phyloP scores from a whole-genome alignment of 2,113 vertebrate genomes.

The Isichthys henryi region DNA sequence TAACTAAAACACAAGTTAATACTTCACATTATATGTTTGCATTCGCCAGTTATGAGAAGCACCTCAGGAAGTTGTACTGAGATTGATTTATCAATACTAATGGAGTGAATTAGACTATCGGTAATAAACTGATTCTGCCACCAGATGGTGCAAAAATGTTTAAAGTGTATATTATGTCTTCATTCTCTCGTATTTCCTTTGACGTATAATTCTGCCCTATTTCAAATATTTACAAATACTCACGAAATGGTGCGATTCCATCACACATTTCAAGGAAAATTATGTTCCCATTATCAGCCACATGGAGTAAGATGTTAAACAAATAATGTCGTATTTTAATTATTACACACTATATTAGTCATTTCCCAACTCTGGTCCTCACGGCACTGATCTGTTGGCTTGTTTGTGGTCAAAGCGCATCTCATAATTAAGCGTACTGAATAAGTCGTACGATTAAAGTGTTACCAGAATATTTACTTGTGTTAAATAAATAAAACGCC shows the following conservation, averaged over 20 bases:
- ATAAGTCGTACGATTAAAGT: background rate
- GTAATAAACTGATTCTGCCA: background rate
- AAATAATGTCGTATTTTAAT: background rate
- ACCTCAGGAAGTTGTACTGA: background rate
- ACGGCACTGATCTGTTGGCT: background rate
- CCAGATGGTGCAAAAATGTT: conserved; percentile 4
- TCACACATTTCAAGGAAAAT: background rate
- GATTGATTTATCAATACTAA: background rate
- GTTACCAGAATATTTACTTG: background rate
- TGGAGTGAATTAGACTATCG: background rate
- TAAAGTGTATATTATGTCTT: background rate
- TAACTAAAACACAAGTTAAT: background rate
- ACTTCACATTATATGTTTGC: background rate
- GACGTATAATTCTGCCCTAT: background rate
- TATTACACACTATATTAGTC: background rate
- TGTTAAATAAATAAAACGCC: background rate
- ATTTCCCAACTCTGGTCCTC: background rate
- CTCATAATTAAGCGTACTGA: background rate
- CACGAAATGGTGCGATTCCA: background rate
- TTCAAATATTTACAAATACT: background rate
- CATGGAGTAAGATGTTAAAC: background rate
- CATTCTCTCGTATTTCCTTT: background rate
- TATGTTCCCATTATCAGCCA: background rate
- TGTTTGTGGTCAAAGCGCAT: background rate
- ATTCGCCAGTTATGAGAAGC: background rate